Evolutionary conservation across 2,888 invertebrate species (phyloP).

Genomic region (Anarsia innoxiella): DNA sequence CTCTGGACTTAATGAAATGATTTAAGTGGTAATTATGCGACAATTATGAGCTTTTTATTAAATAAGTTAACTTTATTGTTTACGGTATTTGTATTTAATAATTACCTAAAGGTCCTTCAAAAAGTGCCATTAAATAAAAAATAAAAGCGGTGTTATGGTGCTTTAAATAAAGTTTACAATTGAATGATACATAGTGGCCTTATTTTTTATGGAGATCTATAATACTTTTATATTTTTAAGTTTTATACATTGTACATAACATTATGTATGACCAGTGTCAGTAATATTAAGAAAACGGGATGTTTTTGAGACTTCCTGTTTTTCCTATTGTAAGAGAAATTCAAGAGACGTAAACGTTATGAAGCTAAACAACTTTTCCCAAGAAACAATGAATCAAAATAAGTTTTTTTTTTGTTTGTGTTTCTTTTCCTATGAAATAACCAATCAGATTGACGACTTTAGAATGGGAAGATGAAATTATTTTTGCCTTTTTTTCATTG

Average conservation of each 20-base stretch:
- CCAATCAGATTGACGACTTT: too few species aligned
- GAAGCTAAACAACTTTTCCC: too few species aligned
- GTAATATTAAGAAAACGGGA: too few species aligned
- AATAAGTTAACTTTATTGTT: slow-evolving; percentile 18
- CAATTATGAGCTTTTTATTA: slow-evolving; percentile 19
- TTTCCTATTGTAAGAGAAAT: too few species aligned
- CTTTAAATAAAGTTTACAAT: too few species aligned
- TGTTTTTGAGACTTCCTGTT: too few species aligned
- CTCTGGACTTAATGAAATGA: not conserved
- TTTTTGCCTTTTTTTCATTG: too few species aligned
- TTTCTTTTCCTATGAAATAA: too few species aligned
- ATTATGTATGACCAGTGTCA: slow-evolving; percentile 42
- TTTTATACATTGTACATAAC: slow-evolving; percentile 60
- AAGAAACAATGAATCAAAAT: too few species aligned
- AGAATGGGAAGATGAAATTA: too few species aligned
- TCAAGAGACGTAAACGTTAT: too few species aligned
- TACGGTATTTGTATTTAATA: slow-evolving; percentile 17
- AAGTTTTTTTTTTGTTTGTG: too few species aligned
- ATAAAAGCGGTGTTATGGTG: slow-evolving; percentile 3
- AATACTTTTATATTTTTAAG: slow-evolving; percentile 26
- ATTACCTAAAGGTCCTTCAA: slow-evolving; percentile 17
- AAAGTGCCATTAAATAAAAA: slow-evolving; percentile 26
- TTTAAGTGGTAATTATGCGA: slow-evolving; percentile 1
- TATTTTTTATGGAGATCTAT: slow-evolving; percentile 30
- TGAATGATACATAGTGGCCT: slow-evolving; percentile 41